These are phyloP conservation scores for Euzophera pinguis DNA, from an alignment of 2,888 invertebrate species.

Conservation along the genomic window DNA sequence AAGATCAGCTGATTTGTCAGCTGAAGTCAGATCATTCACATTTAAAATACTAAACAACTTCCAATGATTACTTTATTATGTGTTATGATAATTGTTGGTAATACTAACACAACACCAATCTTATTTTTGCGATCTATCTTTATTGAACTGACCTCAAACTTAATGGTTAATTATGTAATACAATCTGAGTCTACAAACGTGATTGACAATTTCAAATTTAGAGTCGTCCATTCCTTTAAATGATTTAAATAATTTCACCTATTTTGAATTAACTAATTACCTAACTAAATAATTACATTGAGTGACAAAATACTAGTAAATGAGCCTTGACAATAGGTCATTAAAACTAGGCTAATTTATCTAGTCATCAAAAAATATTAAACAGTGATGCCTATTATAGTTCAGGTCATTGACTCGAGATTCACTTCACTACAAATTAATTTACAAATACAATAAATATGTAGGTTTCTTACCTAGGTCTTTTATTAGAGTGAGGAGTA, in stretches of 20 bases:
- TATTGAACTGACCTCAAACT: background rate
- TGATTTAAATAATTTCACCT: too few relatives aligned
- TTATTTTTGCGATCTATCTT: background rate
- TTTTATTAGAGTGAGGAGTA: constrained; percentile 73
- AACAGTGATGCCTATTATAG: too few relatives aligned
- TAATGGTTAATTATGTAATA: too few relatives aligned
- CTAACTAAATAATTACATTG: background rate
- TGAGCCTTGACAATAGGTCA: too few relatives aligned
- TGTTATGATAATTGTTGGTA: background rate
- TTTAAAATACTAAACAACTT: background rate
- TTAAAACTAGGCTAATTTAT: too few relatives aligned
- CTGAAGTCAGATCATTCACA: background rate
- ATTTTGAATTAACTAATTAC: background rate
- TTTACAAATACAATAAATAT: too few relatives aligned
- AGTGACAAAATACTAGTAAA: too few relatives aligned
- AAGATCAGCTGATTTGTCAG: background rate
- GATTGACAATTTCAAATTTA: too few relatives aligned
- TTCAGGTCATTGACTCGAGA: too few relatives aligned
- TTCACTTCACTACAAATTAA: background rate
- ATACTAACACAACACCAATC: background rate
- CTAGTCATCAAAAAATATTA: too few relatives aligned
- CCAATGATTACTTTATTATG: background rate
- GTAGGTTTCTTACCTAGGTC: constrained; percentile 50
- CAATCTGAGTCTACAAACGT: too few relatives aligned
- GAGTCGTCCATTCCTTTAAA: too few relatives aligned